Conservation (phyloP, 2,113 vertebrate genomes). For the Rafetus swinhoei region DNA sequence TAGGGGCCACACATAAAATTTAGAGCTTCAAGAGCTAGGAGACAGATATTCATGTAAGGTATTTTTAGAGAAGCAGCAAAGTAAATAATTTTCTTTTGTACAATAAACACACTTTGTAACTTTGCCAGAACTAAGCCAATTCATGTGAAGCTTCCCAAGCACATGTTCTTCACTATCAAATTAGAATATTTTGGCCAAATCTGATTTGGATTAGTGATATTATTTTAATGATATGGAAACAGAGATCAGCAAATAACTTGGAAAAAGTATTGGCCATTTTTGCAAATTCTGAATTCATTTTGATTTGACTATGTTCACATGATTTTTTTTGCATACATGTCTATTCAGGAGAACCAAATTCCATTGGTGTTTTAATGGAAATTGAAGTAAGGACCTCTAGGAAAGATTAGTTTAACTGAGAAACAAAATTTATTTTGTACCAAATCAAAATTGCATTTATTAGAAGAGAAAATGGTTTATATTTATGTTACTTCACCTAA, state of each 20-base stretch:
- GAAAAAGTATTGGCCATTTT: not conserved
- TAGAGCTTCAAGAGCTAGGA: not conserved
- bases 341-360: not conserved
- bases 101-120: rapidly evolving
- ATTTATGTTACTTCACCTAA: not conserved
- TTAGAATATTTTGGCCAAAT: not conserved
- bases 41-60: not conserved
- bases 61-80: not conserved
- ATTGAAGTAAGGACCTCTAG: not conserved
- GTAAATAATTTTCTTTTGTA: not conserved
- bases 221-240: rapidly evolving
- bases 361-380: not conserved
- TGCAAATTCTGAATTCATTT: not conserved
- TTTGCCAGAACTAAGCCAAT: not conserved
- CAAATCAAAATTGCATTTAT: not conserved
- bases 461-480: not conserved
- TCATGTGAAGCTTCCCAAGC: not conserved
- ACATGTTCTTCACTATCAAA: rapidly evolving
- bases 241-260: rapidly evolving
- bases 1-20: not conserved
- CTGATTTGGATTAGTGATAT: not conserved
- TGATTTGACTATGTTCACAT: not conserved
- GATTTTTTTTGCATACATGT: not conserved
- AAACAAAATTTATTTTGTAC: not conserved
- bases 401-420: not conserved